Percentiles rank a stretch among this genome's conserved stretches.
Evolutionary conservation across 1,140 invertebrate species (phyloP).

Genomic region (Conus ventricosus): DNA sequence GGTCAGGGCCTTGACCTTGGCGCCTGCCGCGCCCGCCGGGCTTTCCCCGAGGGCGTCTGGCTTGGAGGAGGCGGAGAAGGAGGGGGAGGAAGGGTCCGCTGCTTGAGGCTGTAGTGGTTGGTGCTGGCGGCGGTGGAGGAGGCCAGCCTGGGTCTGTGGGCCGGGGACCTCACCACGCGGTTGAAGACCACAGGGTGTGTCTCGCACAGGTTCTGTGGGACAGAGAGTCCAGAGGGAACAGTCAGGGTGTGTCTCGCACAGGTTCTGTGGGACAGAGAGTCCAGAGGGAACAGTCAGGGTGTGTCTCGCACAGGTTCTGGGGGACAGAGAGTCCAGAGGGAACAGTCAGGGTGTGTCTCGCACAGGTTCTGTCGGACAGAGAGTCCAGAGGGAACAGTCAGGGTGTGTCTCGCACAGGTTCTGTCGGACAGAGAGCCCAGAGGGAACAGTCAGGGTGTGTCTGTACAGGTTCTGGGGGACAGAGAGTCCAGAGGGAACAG

Average conservation of each 20-base stretch:
- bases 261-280: no score
- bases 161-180: constrained; percentile 40
- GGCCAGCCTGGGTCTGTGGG: constrained; percentile 36
- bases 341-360: no score
- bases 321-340: no score
- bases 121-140: constrained; percentile 19
- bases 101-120: constrained; percentile 52
- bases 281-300: no score
- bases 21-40: constrained; percentile 23
- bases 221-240: neutral
- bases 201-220: constrained; percentile 57
- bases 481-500: no score
- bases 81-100: constrained; percentile 40
- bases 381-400: no score
- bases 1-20: constrained; percentile 50
- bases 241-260: neutral
- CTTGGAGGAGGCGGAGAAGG: neutral
- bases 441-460: no score
- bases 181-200: constrained; percentile 60
- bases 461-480: no score
- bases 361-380: no score
- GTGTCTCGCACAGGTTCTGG: no score
- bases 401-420: no score
- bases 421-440: no score
- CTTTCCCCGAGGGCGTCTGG: constrained; percentile 26